Evolutionary conservation across 2,113 vertebrate genomes (phyloP).

Genomic region (Anser brachyrhynchus): DNA sequence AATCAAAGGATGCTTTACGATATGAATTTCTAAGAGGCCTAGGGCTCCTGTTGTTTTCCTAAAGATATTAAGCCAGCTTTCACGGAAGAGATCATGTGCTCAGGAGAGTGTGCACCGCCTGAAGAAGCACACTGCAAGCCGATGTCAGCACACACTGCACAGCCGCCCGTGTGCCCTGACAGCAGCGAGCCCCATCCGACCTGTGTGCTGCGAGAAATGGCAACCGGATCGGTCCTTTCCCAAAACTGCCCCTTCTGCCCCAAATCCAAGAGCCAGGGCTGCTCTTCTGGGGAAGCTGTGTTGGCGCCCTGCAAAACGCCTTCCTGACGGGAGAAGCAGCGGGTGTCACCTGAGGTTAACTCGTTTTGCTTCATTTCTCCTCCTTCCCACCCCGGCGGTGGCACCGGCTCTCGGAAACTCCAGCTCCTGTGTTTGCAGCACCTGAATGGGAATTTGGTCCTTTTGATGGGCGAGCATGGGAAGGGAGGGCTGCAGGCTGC

Average conservation of each 20-base stretch:
- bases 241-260: neutral
- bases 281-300: neutral
- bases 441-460: rapidly evolving
- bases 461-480: neutral
- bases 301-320: neutral
- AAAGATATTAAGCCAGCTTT: neutral
- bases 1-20: conserved; percentile 15
- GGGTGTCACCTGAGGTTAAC: neutral
- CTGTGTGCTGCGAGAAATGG: neutral
- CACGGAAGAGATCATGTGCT: neutral
- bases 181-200: neutral
- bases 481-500: neutral
- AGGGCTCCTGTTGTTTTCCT: neutral
- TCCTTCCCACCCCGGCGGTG: neutral
- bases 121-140: neutral
- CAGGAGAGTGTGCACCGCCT: neutral
- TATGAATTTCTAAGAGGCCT: neutral
- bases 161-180: rapidly evolving
- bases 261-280: neutral
- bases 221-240: neutral
- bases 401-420: rapidly evolving
- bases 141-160: neutral
- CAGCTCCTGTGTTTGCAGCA: neutral
- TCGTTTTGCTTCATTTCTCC: neutral
- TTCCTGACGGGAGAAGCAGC: neutral